These are phyloP conservation scores for Diarsia dahlii DNA, from an alignment of 2,888 invertebrate genomes.

Conservation along the genomic window DNA sequence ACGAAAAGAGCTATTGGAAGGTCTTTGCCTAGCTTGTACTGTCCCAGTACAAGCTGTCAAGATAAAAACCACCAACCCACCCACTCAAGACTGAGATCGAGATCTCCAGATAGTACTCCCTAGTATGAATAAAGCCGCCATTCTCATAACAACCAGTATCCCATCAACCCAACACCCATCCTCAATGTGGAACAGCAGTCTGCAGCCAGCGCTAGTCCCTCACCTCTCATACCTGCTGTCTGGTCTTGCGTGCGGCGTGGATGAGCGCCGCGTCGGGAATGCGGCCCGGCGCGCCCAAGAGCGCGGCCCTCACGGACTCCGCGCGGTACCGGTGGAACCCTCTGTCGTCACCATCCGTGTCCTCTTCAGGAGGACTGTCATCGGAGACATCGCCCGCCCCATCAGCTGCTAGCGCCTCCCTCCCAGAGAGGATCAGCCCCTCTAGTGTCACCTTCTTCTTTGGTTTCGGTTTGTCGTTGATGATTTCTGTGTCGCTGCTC, in stretches of 20 bases:
- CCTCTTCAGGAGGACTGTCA: conserved; percentile 86
- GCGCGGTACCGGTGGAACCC: conserved; percentile 88
- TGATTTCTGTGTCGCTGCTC: conserved; percentile 66
- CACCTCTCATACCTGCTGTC: conserved; percentile 96
- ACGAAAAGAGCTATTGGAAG: no score
- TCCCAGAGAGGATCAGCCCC: conserved; percentile 93
- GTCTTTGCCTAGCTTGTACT: no score
- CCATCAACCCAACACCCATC: conserved; percentile 24
- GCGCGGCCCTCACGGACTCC: conserved; percentile 94
- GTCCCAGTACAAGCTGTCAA: no score
- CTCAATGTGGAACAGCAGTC: conserved; percentile 55
- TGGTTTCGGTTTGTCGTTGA: conserved; percentile 70
- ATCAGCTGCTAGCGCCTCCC: conserved; percentile 95
- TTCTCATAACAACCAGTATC: not conserved
- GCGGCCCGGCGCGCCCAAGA: conserved; percentile 94
- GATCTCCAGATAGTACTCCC: not conserved
- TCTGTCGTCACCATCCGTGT: conserved; percentile 82
- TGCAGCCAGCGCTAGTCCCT: conserved; percentile 92
- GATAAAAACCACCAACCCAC: no score
- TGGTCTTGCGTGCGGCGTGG: conserved; percentile 98
- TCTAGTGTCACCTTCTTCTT: conserved; percentile 88
- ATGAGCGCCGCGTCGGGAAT: conserved; percentile 99
- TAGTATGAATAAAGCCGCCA: not conserved
- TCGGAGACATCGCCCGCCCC: conserved; percentile 92
- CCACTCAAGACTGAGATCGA: not conserved